Evolutionary conservation across 2,888 invertebrate species (phyloP), one percentile per base, ranked within the genome.

Genomic region (Iphiclides podalirius): DNA sequence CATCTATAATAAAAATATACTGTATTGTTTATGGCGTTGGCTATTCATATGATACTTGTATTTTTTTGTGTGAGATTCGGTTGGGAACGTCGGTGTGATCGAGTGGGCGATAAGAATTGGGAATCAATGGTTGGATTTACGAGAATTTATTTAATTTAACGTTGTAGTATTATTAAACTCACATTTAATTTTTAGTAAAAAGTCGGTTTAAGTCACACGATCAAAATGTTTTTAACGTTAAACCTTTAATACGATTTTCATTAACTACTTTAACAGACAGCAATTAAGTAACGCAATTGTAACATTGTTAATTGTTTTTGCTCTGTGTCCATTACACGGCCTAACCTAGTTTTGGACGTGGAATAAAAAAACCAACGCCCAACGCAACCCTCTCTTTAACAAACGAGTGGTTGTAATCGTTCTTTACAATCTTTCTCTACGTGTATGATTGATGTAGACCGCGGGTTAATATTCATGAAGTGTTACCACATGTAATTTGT

Each of bases 391-490:
- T 64, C 64, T 52, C 57, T 60, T 64, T 65, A 61, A 64, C 66
- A 67, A 72, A 75, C 70, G 75, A 75, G 73, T 72, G 70, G 59
- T 61, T 12, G 58, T 64, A 72, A 75, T 70, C 74, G 60, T 57
- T 49, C 52, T 23, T 60, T 60, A 60, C 61, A 64, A 79, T 79
- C 76, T 73, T 58, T 66, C 65, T 65, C 66, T 62, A 55, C 66
- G 60, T 55, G 59, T 77, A 78, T 87, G 86, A 86, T 86, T 84
- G 85, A 87, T 87, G 86, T 74, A 62, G 63, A 68, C 64, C 60
- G 63, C 70, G 72, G 66, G 75, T 83, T 79, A 82, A 83, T 86
- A 87, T 85, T 84, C 83, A 84, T 84, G 74, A 81, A 73, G 75
- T 75, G 75, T 76, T 79, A 66, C 79, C 70, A 73, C 64, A 70